Evolutionary conservation across 2,888 invertebrate genomes (phyloP).

Genomic region (Hedychridium roseum): DNA sequence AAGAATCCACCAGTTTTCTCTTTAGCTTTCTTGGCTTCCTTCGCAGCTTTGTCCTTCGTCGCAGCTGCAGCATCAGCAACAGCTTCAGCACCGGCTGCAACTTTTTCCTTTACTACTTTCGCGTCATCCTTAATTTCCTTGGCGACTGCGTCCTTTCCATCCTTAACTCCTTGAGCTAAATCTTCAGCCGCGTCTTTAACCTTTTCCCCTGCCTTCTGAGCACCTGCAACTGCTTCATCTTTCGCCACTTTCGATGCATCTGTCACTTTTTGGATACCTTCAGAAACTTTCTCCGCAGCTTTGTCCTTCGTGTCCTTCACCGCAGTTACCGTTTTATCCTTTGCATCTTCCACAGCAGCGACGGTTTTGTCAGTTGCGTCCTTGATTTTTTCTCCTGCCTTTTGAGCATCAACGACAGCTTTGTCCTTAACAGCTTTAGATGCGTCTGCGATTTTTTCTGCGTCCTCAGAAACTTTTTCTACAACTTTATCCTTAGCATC

Average conservation of each 20-base stretch:
- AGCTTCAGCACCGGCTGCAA: constrained; percentile 23
- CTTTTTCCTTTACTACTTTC: constrained; percentile 26
- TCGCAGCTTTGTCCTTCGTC: constrained; percentile 22
- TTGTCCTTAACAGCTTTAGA: constrained; percentile 38
- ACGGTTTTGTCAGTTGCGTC: constrained; percentile 19
- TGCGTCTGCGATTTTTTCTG: constrained; percentile 41
- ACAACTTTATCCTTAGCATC: constrained; percentile 26
- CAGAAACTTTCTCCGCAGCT: constrained; percentile 52
- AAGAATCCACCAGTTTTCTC: constrained; percentile 30
- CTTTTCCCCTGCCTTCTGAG: background rate
- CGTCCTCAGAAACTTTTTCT: constrained; percentile 30
- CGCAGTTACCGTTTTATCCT: constrained; percentile 21
- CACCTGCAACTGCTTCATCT: constrained; percentile 64
- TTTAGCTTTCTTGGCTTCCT: constrained; percentile 30
- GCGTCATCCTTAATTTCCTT: constrained; percentile 21
- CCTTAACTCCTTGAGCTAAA: constrained; percentile 16
- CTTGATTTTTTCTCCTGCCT: constrained; percentile 20
- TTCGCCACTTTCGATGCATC: constrained; percentile 61
- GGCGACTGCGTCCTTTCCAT: constrained; percentile 17
- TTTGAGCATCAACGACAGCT: constrained; percentile 28
- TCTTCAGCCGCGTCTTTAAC: background rate
- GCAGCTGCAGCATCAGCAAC: constrained; percentile 25
- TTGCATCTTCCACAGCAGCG: constrained; percentile 24
- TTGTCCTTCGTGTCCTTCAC: constrained; percentile 26
- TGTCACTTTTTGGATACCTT: constrained; percentile 15